Evolutionary conservation across 2,888 invertebrate genomes (phyloP).

Genomic region (Eueremaeus valkanovi): DNA sequence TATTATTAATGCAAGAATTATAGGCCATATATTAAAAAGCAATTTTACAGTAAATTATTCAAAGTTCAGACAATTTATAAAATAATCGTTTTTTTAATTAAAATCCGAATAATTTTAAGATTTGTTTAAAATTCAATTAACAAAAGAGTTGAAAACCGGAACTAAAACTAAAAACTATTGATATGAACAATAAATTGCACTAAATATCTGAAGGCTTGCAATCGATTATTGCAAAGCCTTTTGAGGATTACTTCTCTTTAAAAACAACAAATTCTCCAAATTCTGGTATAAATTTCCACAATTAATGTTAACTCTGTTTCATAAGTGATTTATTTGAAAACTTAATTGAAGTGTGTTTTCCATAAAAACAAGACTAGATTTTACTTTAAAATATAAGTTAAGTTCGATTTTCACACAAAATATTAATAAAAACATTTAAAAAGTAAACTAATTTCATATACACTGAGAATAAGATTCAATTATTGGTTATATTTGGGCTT

Average conservation of each 20-base stretch:
- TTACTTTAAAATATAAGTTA: background rate
- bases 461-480: no score
- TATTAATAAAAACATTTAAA: background rate
- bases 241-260: background rate
- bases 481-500: no score
- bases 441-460: background rate
- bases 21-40: background rate
- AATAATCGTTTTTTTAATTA: no score
- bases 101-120: background rate
- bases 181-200: constrained; percentile 33
- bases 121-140: background rate
- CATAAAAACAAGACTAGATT: constrained; percentile 28
- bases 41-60: constrained; percentile 1
- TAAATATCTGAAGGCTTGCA: background rate
- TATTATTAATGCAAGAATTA: background rate
- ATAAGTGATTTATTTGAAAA: background rate
- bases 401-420: background rate
- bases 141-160: background rate
- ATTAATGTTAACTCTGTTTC: background rate
- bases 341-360: constrained; percentile 14
- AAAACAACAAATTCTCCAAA: background rate
- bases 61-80: no score
- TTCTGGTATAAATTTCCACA: background rate
- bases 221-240: background rate
- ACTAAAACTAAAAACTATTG: constrained; percentile 6